Conservation (phyloP, 2,888 invertebrate genomes). For the Ellobium chinense region DNA sequence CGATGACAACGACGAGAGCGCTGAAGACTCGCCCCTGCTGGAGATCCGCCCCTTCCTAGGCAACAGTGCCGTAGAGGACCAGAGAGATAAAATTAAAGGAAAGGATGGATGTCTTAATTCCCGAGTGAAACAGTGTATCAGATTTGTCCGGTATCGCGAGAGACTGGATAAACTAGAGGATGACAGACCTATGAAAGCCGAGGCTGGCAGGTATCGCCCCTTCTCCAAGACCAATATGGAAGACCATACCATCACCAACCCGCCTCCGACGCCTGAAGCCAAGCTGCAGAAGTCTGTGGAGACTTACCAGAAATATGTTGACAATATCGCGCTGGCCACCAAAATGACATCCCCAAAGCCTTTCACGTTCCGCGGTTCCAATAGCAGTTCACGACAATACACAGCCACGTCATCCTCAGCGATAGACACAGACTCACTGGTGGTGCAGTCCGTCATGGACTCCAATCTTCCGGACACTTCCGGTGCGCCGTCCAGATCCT, state of each 20-base stretch:
- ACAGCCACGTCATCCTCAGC: conserved; percentile 24
- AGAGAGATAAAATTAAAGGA: conserved; percentile 40
- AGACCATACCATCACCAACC: conserved; percentile 26
- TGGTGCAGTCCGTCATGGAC: conserved; percentile 27
- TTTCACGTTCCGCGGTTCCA: not conserved
- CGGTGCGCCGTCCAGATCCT: not conserved
- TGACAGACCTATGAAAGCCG: conserved; percentile 46
- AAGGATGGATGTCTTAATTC: conserved; percentile 47
- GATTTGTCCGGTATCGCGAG: conserved; percentile 42
- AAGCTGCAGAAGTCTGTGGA: conserved; percentile 38
- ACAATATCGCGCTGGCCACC: conserved; percentile 41
- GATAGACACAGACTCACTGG: not conserved
- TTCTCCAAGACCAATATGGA: conserved; percentile 48
- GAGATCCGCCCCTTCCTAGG: conserved; percentile 38
- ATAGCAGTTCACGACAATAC: conserved; percentile 1
- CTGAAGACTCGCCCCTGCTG: conserved; percentile 18
- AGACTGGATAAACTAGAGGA: not conserved
- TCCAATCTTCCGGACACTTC: conserved; percentile 19
- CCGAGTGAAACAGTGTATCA: conserved; percentile 48
- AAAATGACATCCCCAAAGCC: conserved; percentile 23
- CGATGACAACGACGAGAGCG: not conserved
- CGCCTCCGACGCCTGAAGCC: not conserved
- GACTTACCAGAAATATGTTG: conserved; percentile 39
- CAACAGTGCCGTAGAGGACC: conserved; percentile 24
- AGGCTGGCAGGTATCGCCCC: conserved; percentile 47